Evolutionary conservation across 1,140 invertebrate genomes (phyloP), one percentile per base, ranked within the genome.

Genomic region (Pissodes strobi): DNA sequence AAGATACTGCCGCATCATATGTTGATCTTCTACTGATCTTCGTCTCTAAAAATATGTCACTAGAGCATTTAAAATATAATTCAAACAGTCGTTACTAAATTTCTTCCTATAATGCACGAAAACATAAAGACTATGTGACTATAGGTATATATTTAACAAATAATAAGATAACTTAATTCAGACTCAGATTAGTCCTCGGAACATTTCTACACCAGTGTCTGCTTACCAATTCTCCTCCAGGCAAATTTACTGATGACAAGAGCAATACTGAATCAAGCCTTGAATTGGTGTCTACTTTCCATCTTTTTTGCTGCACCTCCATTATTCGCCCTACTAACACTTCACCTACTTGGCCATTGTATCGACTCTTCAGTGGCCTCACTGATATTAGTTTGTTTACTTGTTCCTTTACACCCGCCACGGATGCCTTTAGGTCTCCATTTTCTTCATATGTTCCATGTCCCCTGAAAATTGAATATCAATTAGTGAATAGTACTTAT

Each of bases 281-380:
- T 0, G 94, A 88, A 80, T 95, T 95, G 1, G 92, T 94, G 72
- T 99, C 95, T 22, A 99, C 92, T 82, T 94, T 94, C 96, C 96
- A 99, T 69, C 94, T 82, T 75, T 91, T 92, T 70, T 95, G 90
- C 76, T 92, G 90, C 0, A 95, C 90, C 79, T 98, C 94, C 0
- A 91, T 87, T 13, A 99, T 91, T 60, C 97, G 83, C 0, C 95
- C 97, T 37, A 99, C 90, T 30, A 99, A 86, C 13, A 99, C 94
- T 82, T 99, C 97, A 0, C 97, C 97, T 59, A 99, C 92, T 81
- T 98, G 95, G 6, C 97, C 96, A 74, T 90, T 89, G 75, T 94
- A 94, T 22, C 91, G 84, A 72, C 90, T 91, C 78, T 97, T 97
- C 5, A 97, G 79, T 0, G 97, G 94, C 65, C 85, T 86, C 2